phyloP scores from a whole-genome alignment of 2,797 vertebrate species.

The Brachyrhaphis roseni region DNA sequence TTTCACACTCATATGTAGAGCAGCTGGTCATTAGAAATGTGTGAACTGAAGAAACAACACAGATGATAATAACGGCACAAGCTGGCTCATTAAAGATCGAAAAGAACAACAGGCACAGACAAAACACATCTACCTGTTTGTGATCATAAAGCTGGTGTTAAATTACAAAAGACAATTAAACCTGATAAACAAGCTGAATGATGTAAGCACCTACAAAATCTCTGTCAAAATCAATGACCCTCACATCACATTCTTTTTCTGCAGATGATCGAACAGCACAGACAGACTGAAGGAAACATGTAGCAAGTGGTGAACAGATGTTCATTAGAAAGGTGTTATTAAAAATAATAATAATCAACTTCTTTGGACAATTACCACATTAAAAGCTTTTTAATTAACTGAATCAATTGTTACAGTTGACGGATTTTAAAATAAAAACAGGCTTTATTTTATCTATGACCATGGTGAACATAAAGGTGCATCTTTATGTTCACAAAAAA shows the following conservation, averaged over 20 bases:
- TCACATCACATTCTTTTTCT: conserved; percentile 29
- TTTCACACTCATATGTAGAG: conserved; percentile 37
- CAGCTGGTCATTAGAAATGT: conserved; percentile 76
- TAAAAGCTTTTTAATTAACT: conserved; percentile 34
- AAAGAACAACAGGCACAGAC: conserved; percentile 57
- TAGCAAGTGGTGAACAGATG: conserved; percentile 55
- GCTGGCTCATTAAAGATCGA: conserved; percentile 61
- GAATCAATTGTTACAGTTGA: conserved; percentile 35
- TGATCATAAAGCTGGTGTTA: conserved; percentile 52
- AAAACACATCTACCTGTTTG: conserved; percentile 27
- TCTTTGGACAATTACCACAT: conserved; percentile 34
- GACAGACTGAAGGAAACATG: conserved; percentile 16
- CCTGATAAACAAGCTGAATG: conserved; percentile 52
- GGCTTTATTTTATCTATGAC: background rate
- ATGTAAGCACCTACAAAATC: conserved; percentile 35
- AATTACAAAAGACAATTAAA: conserved; percentile 63
- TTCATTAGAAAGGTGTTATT: conserved; percentile 67
- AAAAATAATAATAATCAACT: conserved; percentile 63
- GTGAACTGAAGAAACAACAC: conserved; percentile 62
- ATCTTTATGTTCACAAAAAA: background rate
- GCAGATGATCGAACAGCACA: conserved; percentile 5
- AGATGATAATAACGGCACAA: conserved; percentile 50
- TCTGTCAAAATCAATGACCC: conserved; percentile 65
- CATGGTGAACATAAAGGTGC: background rate
- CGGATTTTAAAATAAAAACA: background rate